Percentiles rank a stretch among this genome's conserved stretches.
These are phyloP conservation scores for Emydoidea blandingii DNA, from an alignment of 2,797 vertebrate genomes.

Conservation along the genomic window DNA sequence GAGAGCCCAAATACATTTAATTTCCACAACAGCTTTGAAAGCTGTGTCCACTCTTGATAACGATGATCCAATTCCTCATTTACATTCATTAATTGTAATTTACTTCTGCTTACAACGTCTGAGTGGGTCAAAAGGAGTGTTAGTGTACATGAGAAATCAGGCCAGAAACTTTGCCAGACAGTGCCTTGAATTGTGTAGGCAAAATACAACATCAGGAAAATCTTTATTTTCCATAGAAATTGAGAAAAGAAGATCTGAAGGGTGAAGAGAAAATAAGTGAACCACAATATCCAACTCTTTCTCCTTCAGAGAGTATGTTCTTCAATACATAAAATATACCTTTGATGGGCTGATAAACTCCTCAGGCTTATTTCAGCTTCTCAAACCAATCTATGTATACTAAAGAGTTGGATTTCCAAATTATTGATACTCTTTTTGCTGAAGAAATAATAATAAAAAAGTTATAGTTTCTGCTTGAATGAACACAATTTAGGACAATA, in stretches of 20 bases:
- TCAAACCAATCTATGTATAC: not conserved
- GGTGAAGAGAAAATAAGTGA: not conserved
- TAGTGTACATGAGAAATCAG: constrained; percentile 34
- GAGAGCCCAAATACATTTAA: not conserved
- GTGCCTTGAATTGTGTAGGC: not conserved
- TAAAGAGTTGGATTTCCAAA: not conserved
- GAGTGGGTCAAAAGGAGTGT: constrained; percentile 43
- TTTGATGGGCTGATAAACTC: not conserved
- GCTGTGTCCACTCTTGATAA: not conserved
- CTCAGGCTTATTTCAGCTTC: not conserved
- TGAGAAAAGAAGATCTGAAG: not conserved
- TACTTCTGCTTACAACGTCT: constrained; percentile 39
- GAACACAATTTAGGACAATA: constrained; percentile 29
- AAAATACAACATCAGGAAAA: not conserved
- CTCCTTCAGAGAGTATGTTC: not conserved
- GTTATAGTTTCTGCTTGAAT: constrained; percentile 41
- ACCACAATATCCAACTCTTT: not conserved
- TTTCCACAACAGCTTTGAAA: not conserved
- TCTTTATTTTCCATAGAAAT: not conserved
- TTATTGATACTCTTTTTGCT: not conserved
- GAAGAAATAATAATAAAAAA: constrained; percentile 56
- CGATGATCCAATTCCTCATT: constrained; percentile 1
- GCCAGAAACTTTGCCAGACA: not conserved
- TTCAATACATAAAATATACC: not conserved
- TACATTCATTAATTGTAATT: constrained; percentile 32